Evolutionary conservation across 2,888 invertebrate genomes (phyloP), one percentile per base, ranked within the genome.

Genomic region (Scaptomyza flava): DNA sequence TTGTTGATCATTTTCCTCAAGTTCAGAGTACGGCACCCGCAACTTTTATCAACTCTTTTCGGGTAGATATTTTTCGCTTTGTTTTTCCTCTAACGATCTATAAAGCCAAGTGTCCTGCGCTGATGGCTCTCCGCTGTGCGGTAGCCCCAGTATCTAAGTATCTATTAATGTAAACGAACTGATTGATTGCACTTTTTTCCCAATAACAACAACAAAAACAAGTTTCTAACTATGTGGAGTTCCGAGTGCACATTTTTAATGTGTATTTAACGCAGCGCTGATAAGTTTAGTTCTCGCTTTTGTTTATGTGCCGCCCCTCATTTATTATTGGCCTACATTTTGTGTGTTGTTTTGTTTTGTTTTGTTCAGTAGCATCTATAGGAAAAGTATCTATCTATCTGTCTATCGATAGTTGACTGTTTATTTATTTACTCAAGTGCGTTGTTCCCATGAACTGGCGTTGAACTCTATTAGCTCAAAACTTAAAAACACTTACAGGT

Each of bases 161-260:
- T 11, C 86, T 62, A 68, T 77, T 82, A 81, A 66, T 73, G 54
- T 23, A 20, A 46, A 38, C 43, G 4, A 34, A 41, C 70, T 72
- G 87, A 81, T 81, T 64, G 75, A 81, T 81, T 87, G 78, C 77
- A 72, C 85, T 77, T 67, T 70, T 67, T 41, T 38, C n/a, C n/a
- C 51, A 43, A 58, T 48, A 60, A 31, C 34, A 48, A 48, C 12
- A 38, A n/a, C 34, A 48, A 48, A 9, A 38, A n/a, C 45, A 27
- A 34, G 11, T 11, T 7, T 14, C 12, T 17, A 27, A 27, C 34
- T 27, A 12, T 62, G 1, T 14, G 42, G 66, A 56, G 70, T 47
- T 65, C 9, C 48, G 58, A 60, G 56, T 71, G 60, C 72, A 73
- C 72, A 73, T 71, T 66, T 41, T 11, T 20, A 20, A 42, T 38